A percentile compares a stretch with the other conserved stretches of the same genome.
Evolutionary conservation across 1,140 invertebrate species (phyloP).

Genomic region (Polypedilum vanderplanki): DNA sequence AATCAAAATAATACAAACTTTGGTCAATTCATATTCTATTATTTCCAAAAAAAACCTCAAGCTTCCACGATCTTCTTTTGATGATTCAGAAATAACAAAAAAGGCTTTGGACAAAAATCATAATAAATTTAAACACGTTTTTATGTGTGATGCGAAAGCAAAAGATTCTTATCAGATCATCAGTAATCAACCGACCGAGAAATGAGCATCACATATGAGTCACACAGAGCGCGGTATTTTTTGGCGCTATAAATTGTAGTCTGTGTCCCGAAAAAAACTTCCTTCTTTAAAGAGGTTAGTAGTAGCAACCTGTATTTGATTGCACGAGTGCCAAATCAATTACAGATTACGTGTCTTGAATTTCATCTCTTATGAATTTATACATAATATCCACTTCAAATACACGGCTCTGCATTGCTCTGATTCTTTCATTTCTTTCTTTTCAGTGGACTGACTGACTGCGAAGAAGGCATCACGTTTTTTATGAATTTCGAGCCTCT

Average conservation of each 20-base stretch:
- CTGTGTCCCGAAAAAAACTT: neutral
- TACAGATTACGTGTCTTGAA: constrained; percentile 26
- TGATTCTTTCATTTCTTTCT: neutral
- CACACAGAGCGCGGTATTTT: neutral
- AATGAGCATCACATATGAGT: neutral
- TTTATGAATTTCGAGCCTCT: neutral
- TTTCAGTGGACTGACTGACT: neutral
- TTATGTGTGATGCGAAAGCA: too few species aligned
- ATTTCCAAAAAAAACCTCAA: too few species aligned
- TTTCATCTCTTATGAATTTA: neutral
- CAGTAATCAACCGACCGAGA: too few species aligned
- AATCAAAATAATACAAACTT: too few species aligned
- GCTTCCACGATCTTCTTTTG: too few species aligned
- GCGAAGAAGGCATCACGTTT: neutral
- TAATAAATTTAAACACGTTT: too few species aligned
- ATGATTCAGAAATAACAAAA: too few species aligned
- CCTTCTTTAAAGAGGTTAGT: constrained; percentile 1
- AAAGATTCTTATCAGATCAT: too few species aligned
- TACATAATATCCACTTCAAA: neutral
- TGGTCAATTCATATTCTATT: too few species aligned
- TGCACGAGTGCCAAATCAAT: constrained; percentile 27
- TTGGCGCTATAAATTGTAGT: constrained; percentile 1
- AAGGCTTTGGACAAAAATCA: too few species aligned
- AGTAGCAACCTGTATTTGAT: constrained; percentile 24
- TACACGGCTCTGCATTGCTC: neutral